Conservation (phyloP, 2,113 vertebrate genomes). For the Boleophthalmus pectinirostris region DNA sequence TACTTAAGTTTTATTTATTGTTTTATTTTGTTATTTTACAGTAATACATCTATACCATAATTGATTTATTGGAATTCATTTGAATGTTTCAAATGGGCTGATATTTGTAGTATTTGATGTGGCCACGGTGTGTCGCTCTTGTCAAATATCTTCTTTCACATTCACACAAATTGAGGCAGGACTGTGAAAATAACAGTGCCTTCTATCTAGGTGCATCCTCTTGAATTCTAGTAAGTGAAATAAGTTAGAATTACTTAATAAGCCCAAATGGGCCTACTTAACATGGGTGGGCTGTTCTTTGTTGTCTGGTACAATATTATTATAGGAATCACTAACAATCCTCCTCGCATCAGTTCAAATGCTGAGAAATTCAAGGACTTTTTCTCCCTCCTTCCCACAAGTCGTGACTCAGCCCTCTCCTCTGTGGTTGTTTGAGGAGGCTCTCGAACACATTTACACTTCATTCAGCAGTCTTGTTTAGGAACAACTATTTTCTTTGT, state of each 20-base stretch:
- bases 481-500: neutral
- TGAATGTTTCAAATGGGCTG: neutral
- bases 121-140: conserved; percentile 52
- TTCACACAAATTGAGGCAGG: conserved; percentile 4
- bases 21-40: too few relatives aligned
- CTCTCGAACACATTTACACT: conserved; percentile 22
- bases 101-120: conserved; percentile 14
- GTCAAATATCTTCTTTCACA: conserved; percentile 8
- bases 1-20: neutral
- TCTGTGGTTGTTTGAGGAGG: conserved; percentile 34
- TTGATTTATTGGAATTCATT: neutral
- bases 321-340: conserved; percentile 28
- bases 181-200: conserved; percentile 12
- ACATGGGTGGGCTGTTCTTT: neutral
- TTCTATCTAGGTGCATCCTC: neutral
- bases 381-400: conserved; percentile 33
- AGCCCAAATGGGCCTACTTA: conserved; percentile 4
- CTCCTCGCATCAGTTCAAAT: conserved; percentile 28
- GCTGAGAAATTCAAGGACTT: conserved; percentile 35
- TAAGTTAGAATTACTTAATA: neutral
- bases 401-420: conserved; percentile 47
- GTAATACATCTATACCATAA: neutral
- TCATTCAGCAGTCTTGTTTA: conserved; percentile 5
- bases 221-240: neutral
- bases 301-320: conserved; percentile 40